Evolutionary conservation across 2,113 vertebrate species (phyloP), one percentile per base, ranked within the genome.

Genomic region (Alouatta palliata): DNA sequence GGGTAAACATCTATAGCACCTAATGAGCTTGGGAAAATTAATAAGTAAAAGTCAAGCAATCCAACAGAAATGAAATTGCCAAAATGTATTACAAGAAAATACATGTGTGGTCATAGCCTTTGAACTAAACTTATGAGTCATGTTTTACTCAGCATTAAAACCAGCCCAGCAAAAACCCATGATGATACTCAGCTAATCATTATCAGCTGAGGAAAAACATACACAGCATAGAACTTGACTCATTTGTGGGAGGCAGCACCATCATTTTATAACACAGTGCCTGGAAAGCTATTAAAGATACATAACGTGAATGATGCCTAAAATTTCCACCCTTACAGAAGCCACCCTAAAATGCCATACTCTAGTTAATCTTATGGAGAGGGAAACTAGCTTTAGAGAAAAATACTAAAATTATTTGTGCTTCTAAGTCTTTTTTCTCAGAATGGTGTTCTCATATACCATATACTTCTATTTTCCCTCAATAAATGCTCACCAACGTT

Each of bases 241-340:
- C 70, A 85, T 71, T 54, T 77, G 58, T 88, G 70, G 70, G 77
- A 88, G 61, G 35, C 43, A 85, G 40, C 61, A 61, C 23, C 71
- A 61, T 58, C 61, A 61, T 64, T 92, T 91, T 54, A 70, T 43
- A 83, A 37, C 47, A 61, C 84, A 43, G 58, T 83, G 88, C 58
- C 83, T 94, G 61, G n/a, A 84, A 84, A 84, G 96, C 21, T 64
- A 81, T 27, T 88, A 71, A n/a, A 84, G 43, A 88, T n/a, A 19
- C 13, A 13, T 49, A 75, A 76, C 35, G 11, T 43, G 84, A 75
- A 90, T 1, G 2, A 85, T n/a, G 70, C 37, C 61, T 79, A 19
- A 58, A 52, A 54, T 27, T 23, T 43, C 61, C 25, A 45, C 49
- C 7, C n/a, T 89, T 23, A 8, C 4, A 12, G 71, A 79, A 54